A percentile compares a stretch with the other conserved stretches of the same genome.
Conservation (phyloP, 2,797 vertebrate species). For the Acanthurus tractus region DNA sequence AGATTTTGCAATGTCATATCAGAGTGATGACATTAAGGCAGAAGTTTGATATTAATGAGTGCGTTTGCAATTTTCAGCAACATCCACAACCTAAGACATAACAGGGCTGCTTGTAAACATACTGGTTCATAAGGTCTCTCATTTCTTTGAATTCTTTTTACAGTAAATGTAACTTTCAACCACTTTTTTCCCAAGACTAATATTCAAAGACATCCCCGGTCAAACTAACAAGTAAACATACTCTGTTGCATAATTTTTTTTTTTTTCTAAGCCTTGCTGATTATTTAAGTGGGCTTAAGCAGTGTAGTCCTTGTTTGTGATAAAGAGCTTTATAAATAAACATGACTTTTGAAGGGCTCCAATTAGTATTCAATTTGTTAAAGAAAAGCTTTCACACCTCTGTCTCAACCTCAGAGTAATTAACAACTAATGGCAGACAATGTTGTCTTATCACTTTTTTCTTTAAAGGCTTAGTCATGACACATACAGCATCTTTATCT, state of each 20-base stretch:
- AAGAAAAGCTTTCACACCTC: slow-evolving; percentile 11
- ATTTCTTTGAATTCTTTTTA: neutral
- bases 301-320: neutral
- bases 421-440: neutral
- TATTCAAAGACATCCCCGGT: neutral
- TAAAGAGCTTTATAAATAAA: slow-evolving; percentile 17
- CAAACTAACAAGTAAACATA: neutral
- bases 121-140: neutral
- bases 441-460: slow-evolving; percentile 11
- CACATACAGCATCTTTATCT: neutral
- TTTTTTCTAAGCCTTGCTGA: neutral
- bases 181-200: neutral
- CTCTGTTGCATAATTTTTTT: neutral
- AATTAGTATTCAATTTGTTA: slow-evolving; percentile 17
- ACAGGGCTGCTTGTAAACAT: neutral
- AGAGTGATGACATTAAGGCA: slow-evolving; percentile 12
- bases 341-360: slow-evolving; percentile 8
- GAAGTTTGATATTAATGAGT: slow-evolving; percentile 8
- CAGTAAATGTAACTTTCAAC: neutral
- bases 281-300: neutral
- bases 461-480: neutral
- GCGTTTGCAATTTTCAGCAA: slow-evolving; percentile 4
- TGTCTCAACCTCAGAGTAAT: slow-evolving; percentile 16
- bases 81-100: neutral
- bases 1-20: slow-evolving; percentile 27